Evolutionary conservation across 2,797 vertebrate genomes (phyloP), one percentile per base, ranked within the genome.

Genomic region (Premnoplex brunnescens): DNA sequence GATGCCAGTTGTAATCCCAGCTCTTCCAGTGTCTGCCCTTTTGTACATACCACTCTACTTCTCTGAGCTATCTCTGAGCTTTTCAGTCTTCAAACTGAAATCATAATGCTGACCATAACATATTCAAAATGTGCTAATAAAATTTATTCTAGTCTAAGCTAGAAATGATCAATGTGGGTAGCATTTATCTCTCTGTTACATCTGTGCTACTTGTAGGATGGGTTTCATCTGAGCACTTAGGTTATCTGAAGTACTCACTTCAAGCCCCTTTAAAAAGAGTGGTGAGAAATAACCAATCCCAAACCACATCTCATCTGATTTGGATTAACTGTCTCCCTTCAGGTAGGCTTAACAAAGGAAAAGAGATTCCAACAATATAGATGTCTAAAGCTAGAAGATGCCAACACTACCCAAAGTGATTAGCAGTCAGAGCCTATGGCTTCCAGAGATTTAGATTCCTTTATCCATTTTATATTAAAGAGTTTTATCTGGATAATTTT

Each of bases 391-490:
- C 39, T 64, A 44, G 41, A 88, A 60, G 54, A 56, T 64, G 16
- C 12, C 73, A 55, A 52, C 26, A 12, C 21, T 30, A 60, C 27
- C 8, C 30, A 6, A 68, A 67, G 41, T 67, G 63, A 81, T 89
- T 82, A 91, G 14, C 43, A 91, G 27, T 52, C 39, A 86, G 36
- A 90, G 17, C 14, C 39, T 71, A 55, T 49, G 23, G 28, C 19
- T 91, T 28, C 19, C 64, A 91, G 72, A 91, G 72, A 68, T 85
- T 93, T 77, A 54, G 26, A 77, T 56, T 85, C 22, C 41, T 92
- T 77, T 85, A 93, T 92, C 72, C 69, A 85, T 80, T 92, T 83
- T 80, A 92, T 89, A 92, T 95, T 92, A 82, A 96, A 93, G 36
- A 76, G 17, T 64, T 93, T 91, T 85, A 77, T 68, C 49, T 67